phyloP scores from a whole-genome alignment of 2,888 invertebrate genomes.

The Watsonalla binaria region DNA sequence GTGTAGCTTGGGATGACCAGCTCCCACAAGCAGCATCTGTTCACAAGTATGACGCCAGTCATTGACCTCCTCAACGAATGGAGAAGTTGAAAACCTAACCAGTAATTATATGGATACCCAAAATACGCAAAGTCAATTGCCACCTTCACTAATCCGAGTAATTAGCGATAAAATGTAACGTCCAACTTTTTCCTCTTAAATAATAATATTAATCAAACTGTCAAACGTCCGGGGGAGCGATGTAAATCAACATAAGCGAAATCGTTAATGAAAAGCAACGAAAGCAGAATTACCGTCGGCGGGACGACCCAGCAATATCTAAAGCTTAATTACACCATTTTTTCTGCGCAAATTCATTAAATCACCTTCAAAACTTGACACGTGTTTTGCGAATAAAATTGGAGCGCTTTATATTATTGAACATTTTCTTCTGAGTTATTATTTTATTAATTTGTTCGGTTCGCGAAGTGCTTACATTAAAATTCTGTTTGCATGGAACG shows the following conservation, averaged over 20 bases:
- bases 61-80: too few species aligned
- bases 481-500: too few species aligned
- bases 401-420: slow-evolving; percentile 10
- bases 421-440: background rate
- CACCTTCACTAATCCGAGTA: slow-evolving; percentile 33
- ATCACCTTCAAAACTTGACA: slow-evolving; percentile 41
- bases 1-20: too few species aligned
- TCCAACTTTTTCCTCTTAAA: slow-evolving; percentile 29
- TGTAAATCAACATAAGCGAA: slow-evolving; percentile 35
- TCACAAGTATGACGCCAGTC: too few species aligned
- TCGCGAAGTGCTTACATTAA: too few species aligned
- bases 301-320: slow-evolving; percentile 27
- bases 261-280: slow-evolving; percentile 46
- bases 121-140: slow-evolving; percentile 3
- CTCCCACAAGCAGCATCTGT: too few species aligned
- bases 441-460: background rate
- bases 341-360: slow-evolving; percentile 42
- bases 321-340: slow-evolving; percentile 43
- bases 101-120: background rate
- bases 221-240: slow-evolving; percentile 24
- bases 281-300: slow-evolving; percentile 34
- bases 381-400: slow-evolving; percentile 22
- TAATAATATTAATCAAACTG: slow-evolving; percentile 41
- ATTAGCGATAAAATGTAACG: slow-evolving; percentile 28
- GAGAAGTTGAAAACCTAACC: too few species aligned